Percentiles rank a stretch among this genome's conserved stretches.
Evolutionary conservation across 2,888 invertebrate species (phyloP).

Genomic region (Abrostola triplasia): DNA sequence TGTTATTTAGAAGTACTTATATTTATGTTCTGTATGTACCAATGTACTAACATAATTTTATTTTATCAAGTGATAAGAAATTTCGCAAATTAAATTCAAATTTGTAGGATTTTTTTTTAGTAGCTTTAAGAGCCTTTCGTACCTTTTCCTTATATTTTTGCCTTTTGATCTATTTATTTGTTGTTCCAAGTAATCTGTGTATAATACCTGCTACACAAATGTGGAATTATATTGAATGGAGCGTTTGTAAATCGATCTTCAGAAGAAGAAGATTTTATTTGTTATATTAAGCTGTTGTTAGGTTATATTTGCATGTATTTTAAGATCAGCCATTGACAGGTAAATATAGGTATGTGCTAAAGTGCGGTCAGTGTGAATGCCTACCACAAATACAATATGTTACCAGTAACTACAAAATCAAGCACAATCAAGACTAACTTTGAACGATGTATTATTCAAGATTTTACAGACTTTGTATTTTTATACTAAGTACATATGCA

Average conservation of each 20-base stretch:
- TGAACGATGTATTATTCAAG: too few relatives aligned
- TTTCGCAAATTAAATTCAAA: constrained; percentile 31
- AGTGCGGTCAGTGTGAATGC: too few relatives aligned
- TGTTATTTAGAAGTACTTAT: too few relatives aligned
- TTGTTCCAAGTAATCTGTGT: constrained; percentile 25
- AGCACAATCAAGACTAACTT: too few relatives aligned
- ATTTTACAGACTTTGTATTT: too few relatives aligned
- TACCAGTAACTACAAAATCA: too few relatives aligned
- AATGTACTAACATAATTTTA: too few relatives aligned
- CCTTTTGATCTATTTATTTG: constrained; percentile 39
- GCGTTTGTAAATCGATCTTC: constrained; percentile 21
- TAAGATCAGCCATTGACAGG: too few relatives aligned
- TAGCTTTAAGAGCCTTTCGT: constrained; percentile 23
- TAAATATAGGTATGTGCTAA: too few relatives aligned
- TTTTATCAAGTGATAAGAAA: constrained; percentile 6
- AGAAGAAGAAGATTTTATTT: background rate
- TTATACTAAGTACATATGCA: too few relatives aligned
- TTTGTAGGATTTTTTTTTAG: constrained; percentile 29
- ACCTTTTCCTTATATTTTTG: constrained; percentile 28
- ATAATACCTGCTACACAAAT: constrained; percentile 15
- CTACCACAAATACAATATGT: too few relatives aligned
- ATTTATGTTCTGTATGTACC: too few relatives aligned
- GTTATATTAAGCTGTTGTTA: background rate
- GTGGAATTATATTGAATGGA: constrained; percentile 32
- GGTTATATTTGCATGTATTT: background rate